Evolutionary conservation across 2,113 vertebrate genomes (phyloP), one percentile per base, ranked within the genome.

Genomic region (Sebastes schlegelii): DNA sequence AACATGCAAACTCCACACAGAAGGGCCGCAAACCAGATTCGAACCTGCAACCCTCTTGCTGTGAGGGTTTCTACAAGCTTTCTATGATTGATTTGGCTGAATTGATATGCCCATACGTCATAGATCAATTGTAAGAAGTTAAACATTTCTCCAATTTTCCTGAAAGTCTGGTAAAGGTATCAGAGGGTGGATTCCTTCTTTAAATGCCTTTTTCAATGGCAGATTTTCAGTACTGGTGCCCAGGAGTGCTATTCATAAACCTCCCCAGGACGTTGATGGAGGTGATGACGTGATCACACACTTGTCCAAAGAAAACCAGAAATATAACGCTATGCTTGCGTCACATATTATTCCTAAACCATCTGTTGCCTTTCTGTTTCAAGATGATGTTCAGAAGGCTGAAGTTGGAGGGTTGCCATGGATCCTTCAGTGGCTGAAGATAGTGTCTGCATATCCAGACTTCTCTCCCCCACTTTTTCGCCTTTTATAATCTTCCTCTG

Each of bases 351-450:
- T n/a, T 74, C 21, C 51, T 43, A 3, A 46, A 75, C 78, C 60
- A 92, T 90, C 85, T 85, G 80, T 72, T 76, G 67, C 61, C 8
- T 57, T 68, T 87, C 49, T 70, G 68, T 74, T 63, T 52, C 9
- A 60, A 68, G 77, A 74, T 46, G 34, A 48, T 62, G 43, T 62
- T 79, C 21, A 85, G 48, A 77, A 71, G 58, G 43, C 49, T 78
- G 67, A 74, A 86, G 68, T 71, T 62, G 79, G 69, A 74, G 77
- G 48, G 89, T 86, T 92, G 80, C 83, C 90, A 85, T 88, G 87
- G 83, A 84, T 77, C 58, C 52, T 74, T 75, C 45, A 16, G 6
- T 17, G 63, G 54, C 79, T 88, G 8, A 77, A 70, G 77, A 80
- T 81, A 82, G 61, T 52, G 45, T 79, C 64, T 82, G 42, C 77